phyloP scores from a whole-genome alignment of 2,113 vertebrate genomes.

The Centropus bengalensis region DNA sequence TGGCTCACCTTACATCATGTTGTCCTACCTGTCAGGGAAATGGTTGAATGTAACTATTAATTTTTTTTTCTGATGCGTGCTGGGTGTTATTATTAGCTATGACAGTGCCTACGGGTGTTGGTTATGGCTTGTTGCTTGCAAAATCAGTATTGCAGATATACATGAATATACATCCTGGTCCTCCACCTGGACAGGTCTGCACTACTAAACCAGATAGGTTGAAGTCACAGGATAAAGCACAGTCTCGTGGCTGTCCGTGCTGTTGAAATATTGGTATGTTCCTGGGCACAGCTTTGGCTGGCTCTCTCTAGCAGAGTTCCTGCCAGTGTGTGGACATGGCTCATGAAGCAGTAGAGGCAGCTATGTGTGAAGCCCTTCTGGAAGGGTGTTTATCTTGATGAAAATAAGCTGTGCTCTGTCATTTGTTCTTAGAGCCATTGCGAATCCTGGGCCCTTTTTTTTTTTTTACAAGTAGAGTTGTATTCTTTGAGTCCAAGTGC shows the following conservation, averaged over 20 bases:
- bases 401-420: background rate
- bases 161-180: background rate
- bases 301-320: background rate
- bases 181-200: background rate
- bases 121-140: accelerated
- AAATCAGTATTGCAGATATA: background rate
- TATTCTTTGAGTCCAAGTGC: background rate
- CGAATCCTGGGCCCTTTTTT: background rate
- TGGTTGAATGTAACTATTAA: background rate
- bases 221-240: background rate
- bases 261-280: background rate
- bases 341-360: background rate
- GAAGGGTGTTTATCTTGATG: background rate
- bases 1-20: background rate
- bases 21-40: background rate
- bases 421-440: background rate
- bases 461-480: background rate
- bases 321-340: accelerated
- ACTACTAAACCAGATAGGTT: background rate
- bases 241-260: background rate
- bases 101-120: background rate
- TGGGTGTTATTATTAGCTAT: background rate
- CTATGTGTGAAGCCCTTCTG: background rate
- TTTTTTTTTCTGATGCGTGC: background rate
- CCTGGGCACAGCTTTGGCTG: background rate